Conservation (phyloP, 2,888 invertebrate genomes). For the Amblyteles armatorius region DNA sequence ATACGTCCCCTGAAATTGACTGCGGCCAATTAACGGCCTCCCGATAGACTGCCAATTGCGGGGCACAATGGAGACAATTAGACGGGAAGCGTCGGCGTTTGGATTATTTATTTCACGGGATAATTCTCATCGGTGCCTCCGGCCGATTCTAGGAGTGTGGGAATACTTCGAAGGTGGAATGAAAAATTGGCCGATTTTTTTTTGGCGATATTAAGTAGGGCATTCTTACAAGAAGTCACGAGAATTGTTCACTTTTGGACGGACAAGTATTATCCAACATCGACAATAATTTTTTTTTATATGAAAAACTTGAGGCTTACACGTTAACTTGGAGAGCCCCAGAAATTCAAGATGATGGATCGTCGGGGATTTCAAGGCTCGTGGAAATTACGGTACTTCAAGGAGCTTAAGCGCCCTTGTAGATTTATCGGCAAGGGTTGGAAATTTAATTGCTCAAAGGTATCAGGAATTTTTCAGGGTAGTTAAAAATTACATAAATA, state of each 20-base stretch:
- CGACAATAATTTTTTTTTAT: no score
- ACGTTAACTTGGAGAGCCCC: background rate
- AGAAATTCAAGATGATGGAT: background rate
- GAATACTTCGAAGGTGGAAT: background rate
- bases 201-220: background rate
- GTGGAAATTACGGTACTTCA: background rate
- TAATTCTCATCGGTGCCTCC: background rate
- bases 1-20: conserved; percentile 45
- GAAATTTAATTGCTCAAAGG: no score
- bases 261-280: no score
- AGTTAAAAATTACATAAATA: no score
- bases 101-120: conserved; percentile 8
- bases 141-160: background rate
- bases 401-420: background rate
- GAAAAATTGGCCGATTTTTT: background rate
- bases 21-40: conserved; percentile 41
- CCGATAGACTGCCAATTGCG: conserved; percentile 17
- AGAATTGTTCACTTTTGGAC: no score
- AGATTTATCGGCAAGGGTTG: no score
- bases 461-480: no score
- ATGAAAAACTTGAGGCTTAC: no score
- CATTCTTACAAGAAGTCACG: no score
- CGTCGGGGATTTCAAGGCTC: background rate
- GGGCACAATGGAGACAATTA: conserved; percentile 34
- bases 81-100: background rate